Evolutionary conservation across 2,888 invertebrate species (phyloP), one percentile per base, ranked within the genome.

Genomic region (Lasioglossum vierecki): DNA sequence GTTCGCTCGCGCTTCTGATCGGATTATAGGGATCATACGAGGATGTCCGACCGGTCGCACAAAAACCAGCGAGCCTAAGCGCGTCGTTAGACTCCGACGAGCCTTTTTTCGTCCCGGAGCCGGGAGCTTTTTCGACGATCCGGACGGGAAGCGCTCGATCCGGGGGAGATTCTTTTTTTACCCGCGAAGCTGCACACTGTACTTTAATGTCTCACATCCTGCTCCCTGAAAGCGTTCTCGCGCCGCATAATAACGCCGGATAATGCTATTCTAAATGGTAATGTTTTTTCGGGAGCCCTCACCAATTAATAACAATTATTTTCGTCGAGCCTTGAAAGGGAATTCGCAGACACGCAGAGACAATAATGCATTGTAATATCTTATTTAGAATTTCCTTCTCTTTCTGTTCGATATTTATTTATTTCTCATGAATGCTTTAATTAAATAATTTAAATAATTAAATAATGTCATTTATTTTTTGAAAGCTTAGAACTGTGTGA

Each of bases 131-230:
- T 79, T 88, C 80, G 70, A 80, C 70, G 73, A 74, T 70, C 71
- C 71, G 71, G 63, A 74, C 60, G 68, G 66, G 22, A 74, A 35
- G 70, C 57, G n/a, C 35, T 11, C 84, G 82, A 49, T 82, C 80
- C 86, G 75, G 87, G 87, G 79, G 88, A 81, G 85, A 76, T 83
- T 89, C 83, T 85, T 85, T 89, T 89, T 89, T 87, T 85, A 80
- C 75, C 15, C 75, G n/a, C 39, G 53, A 85, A 39, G 73, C 46
- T 72, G 82, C 60, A 72, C 44, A 26, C 63, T 4, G 44, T 46
- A 60, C 85, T 53, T 46, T 84, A 82, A 83, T 86, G 80, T 75
- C 53, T 76, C 41, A 70, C 80, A 79, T 89, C 83, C 76, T 77
- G 85, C 85, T 76, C 18, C 46, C 75, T 71, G 68, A 78, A 81